These are phyloP conservation scores for Eulimnadia texana DNA, from an alignment of 1,140 invertebrate species.

Conservation along the genomic window DNA sequence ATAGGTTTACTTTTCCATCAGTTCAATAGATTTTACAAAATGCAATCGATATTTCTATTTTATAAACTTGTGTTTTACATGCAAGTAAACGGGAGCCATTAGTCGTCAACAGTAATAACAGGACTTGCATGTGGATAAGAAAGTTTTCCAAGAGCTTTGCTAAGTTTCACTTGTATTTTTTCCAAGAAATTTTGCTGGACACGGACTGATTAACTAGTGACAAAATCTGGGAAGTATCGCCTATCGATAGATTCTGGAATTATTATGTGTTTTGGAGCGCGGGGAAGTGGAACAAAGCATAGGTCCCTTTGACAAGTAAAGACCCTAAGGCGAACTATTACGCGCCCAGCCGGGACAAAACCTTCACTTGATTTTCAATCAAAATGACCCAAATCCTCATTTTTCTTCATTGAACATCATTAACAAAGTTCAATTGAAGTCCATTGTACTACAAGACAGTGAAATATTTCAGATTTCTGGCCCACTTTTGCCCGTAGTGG, in stretches of 20 bases:
- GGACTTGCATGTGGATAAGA: too few relatives aligned
- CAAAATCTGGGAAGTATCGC: slow-evolving; percentile 11
- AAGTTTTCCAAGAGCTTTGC: too few relatives aligned
- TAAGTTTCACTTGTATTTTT: too few relatives aligned
- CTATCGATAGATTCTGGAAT: slow-evolving; percentile 12
- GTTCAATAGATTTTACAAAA: too few relatives aligned
- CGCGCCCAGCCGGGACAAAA: neutral
- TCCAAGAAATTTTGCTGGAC: too few relatives aligned
- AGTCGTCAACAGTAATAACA: too few relatives aligned
- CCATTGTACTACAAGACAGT: neutral
- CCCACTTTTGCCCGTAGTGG: neutral
- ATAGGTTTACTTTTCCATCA: too few relatives aligned
- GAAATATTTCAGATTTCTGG: neutral
- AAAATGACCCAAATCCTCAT: neutral
- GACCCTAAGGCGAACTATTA: neutral
- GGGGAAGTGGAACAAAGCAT: slow-evolving; percentile 2
- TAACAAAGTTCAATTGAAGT: neutral
- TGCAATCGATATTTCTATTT: too few relatives aligned
- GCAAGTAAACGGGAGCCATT: too few relatives aligned
- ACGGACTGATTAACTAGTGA: too few relatives aligned
- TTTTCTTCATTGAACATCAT: neutral
- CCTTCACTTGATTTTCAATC: neutral
- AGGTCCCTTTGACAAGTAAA: neutral
- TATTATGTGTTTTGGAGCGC: slow-evolving; percentile 3
- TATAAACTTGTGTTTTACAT: too few relatives aligned